Base-by-base conservation (phyloP, 2,888 invertebrate genomes). In the Timema podura region DNA sequence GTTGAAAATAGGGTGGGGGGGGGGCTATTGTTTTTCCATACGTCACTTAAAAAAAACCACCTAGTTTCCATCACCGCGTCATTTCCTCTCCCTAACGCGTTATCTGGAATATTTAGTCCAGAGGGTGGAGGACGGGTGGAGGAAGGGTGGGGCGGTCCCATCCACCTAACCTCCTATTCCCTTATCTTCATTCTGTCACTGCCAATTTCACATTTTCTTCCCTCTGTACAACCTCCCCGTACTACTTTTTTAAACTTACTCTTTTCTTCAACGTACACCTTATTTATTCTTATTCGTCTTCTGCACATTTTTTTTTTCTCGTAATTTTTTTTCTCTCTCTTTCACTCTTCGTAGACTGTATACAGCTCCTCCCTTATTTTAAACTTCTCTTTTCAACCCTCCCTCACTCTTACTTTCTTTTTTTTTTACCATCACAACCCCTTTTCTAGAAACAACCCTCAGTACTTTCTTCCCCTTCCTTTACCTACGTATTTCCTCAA, bases 321-420 rank as follows among this genome's bases (percentile, higher is more conserved):
- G 3, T 30, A 30, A 30, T 30, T 30, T 30, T 30, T 2, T 51
- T 3, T 51, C 57, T n/a, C 13, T 61, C 61, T 61, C 61, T 9
- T 61, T 30, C 61, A 2, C 13, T 44, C 61, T 30, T 45, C 11
- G 44, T 61, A 61, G 61, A 61, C 61, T 61, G 61, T 61, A 61
- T 45, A 61, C 61, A 61, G 30, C 61, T 45, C n/a, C 13, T 15
- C 13, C 57, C 13, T 9, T 30, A 11, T 13, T 9, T 30, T 30
- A 15, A 8, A n/a, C n/a, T 30, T 8, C 3, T 30, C 2, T 30
- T 8, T 9, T 11, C n/a, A 57, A 57, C 57, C n/a, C 61, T 45
- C 61, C 44, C 3, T 44, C 16, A 61, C 61, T 61, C 61, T 61
- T 30, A 61, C 61, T 61, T 30, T 61, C 30, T 44, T 44, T 45